These are phyloP conservation scores for Tipula unca DNA, from an alignment of 2,888 invertebrate species.

Conservation along the genomic window DNA sequence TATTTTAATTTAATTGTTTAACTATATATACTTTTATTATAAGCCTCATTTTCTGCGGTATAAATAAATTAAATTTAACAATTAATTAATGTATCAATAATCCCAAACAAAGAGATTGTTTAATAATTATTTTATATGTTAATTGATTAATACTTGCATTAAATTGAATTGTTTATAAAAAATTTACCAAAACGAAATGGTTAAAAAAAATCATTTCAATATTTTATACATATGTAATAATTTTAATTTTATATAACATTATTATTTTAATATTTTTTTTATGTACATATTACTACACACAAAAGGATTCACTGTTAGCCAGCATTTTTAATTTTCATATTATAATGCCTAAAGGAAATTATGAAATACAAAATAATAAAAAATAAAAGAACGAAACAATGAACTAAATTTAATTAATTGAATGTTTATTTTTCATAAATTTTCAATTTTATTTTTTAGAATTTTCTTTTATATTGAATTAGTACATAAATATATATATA, in stretches of 20 bases:
- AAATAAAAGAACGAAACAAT: not conserved
- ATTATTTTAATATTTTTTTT: not conserved
- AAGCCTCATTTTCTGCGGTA: no score
- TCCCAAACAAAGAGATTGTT: no score
- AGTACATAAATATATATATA: not conserved
- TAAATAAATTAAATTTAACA: no score
- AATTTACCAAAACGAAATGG: no score
- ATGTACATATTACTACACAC: not conserved
- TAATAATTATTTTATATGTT: no score
- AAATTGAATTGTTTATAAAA: no score
- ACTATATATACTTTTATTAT: no score
- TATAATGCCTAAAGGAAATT: not conserved
- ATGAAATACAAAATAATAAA: not conserved
- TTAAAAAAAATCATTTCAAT: not conserved
- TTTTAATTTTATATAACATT: not conserved
- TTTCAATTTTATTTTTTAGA: not conserved
- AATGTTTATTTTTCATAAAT: conserved; percentile 8
- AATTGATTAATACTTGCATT: no score
- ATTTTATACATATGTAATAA: not conserved
- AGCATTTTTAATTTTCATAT: not conserved
- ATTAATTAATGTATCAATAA: no score
- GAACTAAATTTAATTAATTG: not conserved
- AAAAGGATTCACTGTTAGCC: not conserved
- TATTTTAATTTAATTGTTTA: no score
- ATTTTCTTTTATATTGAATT: not conserved